A percentile compares a stretch with the other conserved stretches of the same genome.
These are phyloP conservation scores for Nineta flava DNA, from an alignment of 2,888 invertebrate genomes.

Conservation along the genomic window DNA sequence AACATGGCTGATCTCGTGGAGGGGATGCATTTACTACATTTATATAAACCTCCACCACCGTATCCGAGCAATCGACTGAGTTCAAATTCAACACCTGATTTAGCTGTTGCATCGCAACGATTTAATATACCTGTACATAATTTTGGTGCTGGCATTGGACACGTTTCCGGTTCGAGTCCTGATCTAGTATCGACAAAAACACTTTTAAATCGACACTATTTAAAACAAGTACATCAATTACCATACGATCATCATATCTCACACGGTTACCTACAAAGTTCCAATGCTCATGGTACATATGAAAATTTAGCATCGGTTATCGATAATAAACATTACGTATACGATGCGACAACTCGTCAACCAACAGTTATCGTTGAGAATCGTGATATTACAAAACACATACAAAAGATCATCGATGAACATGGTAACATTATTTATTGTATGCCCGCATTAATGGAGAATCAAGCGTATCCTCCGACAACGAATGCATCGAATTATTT, in stretches of 20 bases:
- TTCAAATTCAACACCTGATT: constrained; percentile 71
- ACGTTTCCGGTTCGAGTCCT: constrained; percentile 61
- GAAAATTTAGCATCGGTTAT: constrained; percentile 46
- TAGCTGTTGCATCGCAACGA: constrained; percentile 52
- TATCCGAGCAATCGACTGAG: constrained; percentile 63
- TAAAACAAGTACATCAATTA: constrained; percentile 17
- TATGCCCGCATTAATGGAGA: constrained; percentile 35
- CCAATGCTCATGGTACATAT: constrained; percentile 50
- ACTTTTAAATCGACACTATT: constrained; percentile 32
- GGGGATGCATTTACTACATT: constrained; percentile 42
- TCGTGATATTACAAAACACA: constrained; percentile 40
- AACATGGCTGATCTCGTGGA: constrained; percentile 26
- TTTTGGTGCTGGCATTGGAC: constrained; percentile 20
- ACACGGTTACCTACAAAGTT: constrained; percentile 25
- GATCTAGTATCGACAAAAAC: constrained; percentile 60
- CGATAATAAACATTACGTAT: constrained; percentile 22
- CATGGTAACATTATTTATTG: constrained; percentile 46
- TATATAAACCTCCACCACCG: constrained; percentile 73
- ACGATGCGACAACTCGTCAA: constrained; percentile 20
- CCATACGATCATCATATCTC: constrained; percentile 8
- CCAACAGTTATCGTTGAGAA: constrained; percentile 36
- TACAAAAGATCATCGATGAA: constrained; percentile 44
- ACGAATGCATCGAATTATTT: constrained; percentile 12
- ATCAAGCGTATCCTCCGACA: constrained; percentile 26
- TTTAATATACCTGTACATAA: constrained; percentile 1